A percentile compares a stretch with the other conserved stretches of the same genome.
Conservation (phyloP, 2,113 vertebrate species). For the Tragelaphus buxtoni region DNA sequence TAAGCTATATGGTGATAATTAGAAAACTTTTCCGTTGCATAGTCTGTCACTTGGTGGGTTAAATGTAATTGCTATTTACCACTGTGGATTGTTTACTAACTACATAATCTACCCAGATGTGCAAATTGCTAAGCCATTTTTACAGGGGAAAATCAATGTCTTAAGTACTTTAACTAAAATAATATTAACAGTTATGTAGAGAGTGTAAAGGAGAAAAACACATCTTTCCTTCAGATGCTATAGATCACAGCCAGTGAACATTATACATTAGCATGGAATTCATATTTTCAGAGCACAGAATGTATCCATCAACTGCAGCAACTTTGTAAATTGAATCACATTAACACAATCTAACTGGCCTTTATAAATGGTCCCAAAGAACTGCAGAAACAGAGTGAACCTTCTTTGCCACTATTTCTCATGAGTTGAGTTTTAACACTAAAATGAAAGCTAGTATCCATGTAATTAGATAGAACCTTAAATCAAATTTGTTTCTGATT, state of each 20-base stretch:
- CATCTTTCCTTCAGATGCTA: slow-evolving; percentile 49
- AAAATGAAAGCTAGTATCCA: slow-evolving; percentile 54
- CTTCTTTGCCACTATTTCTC: slow-evolving; percentile 3
- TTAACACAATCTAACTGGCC: slow-evolving; percentile 59
- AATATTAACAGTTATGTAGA: slow-evolving; percentile 14
- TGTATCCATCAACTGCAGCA: slow-evolving; percentile 35
- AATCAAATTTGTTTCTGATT: slow-evolving; percentile 46
- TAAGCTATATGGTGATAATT: slow-evolving; percentile 21
- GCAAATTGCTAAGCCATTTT: slow-evolving; percentile 61
- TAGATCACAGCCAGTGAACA: slow-evolving; percentile 44
- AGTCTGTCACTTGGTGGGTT: slow-evolving; percentile 13
- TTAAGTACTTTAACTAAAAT: slow-evolving; percentile 54
- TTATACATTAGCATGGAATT: slow-evolving; percentile 32
- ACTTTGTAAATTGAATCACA: slow-evolving; percentile 46
- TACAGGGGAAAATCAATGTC: slow-evolving; percentile 54
- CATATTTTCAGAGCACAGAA: slow-evolving; percentile 6
- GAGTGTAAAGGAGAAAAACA: slow-evolving; percentile 61
- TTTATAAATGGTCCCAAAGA: slow-evolving; percentile 63
- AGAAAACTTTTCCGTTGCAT: slow-evolving; percentile 62
- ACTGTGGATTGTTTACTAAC: slow-evolving; percentile 48
- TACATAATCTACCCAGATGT: slow-evolving; percentile 45
- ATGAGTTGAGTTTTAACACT: neutral
- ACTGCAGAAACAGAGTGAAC: slow-evolving; percentile 54
- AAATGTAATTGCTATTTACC: slow-evolving; percentile 52
- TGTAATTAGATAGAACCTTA: slow-evolving; percentile 38